phyloP scores from a whole-genome alignment of 2,113 vertebrate genomes.

The Xiphophorus hellerii region DNA sequence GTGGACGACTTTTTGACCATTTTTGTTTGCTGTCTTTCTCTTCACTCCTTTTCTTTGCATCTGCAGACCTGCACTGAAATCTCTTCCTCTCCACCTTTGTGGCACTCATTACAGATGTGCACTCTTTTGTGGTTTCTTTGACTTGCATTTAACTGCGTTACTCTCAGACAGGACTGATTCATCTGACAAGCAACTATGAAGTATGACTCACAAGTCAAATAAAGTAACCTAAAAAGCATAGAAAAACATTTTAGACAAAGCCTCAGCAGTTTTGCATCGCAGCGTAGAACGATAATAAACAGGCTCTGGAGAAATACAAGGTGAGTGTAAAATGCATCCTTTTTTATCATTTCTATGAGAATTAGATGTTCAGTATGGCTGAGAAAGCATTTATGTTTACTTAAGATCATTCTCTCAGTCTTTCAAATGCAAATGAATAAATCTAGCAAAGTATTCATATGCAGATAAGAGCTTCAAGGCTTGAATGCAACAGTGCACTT shows the following conservation, averaged over 20 bases:
- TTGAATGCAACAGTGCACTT: conserved; percentile 34
- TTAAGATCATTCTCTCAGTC: conserved; percentile 43
- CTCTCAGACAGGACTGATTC: not conserved
- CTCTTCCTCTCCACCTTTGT: not conserved
- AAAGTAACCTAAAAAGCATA: not conserved
- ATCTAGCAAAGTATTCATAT: conserved; percentile 57
- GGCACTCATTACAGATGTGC: not conserved
- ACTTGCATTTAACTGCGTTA: conserved; percentile 4
- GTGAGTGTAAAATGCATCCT: not conserved
- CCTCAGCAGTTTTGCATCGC: conserved; percentile 5
- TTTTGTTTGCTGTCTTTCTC: not conserved
- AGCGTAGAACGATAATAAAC: not conserved
- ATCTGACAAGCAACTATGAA: conserved; percentile 1
- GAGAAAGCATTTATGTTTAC: conserved; percentile 28
- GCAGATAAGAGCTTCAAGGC: conserved; percentile 60
- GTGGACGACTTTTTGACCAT: not conserved
- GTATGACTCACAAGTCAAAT: not conserved
- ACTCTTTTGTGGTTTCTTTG: conserved; percentile 32
- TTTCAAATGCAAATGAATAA: conserved; percentile 59
- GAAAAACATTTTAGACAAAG: conserved; percentile 18
- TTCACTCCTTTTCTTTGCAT: no score
- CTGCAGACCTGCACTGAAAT: not conserved
- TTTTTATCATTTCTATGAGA: not conserved
- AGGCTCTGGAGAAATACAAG: conserved; percentile 3
- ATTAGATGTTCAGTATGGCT: not conserved